Evolutionary conservation across 2,797 vertebrate species (phyloP).

Genomic region (Cryptoprocta ferox): DNA sequence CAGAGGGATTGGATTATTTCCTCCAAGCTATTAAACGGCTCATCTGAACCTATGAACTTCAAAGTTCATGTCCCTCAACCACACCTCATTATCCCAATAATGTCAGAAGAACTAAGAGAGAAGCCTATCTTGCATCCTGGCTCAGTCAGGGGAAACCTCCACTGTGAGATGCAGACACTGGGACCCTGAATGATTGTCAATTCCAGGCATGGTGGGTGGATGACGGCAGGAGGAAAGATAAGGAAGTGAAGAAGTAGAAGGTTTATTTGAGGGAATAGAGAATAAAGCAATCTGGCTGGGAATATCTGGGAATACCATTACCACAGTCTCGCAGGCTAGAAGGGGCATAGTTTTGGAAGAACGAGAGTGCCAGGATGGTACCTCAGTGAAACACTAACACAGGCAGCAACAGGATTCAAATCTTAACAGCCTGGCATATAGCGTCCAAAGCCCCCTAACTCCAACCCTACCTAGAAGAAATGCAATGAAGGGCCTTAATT

Average conservation of each 20-base stretch:
- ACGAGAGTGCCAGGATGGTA: neutral
- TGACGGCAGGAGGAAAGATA: neutral
- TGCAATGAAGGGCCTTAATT: neutral
- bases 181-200: neutral
- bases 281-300: neutral
- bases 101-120: neutral
- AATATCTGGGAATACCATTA: neutral
- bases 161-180: neutral
- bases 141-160: neutral
- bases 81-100: neutral
- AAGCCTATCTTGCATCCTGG: neutral
- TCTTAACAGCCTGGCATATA: neutral
- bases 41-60: neutral
- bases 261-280: neutral
- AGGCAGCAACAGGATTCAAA: neutral
- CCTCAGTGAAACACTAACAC: neutral
- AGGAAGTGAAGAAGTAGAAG: neutral
- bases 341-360: too few relatives aligned
- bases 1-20: neutral
- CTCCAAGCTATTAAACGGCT: neutral
- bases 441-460: neutral
- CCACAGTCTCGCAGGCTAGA: neutral
- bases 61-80: neutral
- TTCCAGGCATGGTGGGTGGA: neutral
- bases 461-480: neutral